A percentile compares a stretch with the other conserved stretches of the same genome.
phyloP scores from a whole-genome alignment of 2,113 vertebrate species.

The Rhynchopsitta pachyrhyncha region DNA sequence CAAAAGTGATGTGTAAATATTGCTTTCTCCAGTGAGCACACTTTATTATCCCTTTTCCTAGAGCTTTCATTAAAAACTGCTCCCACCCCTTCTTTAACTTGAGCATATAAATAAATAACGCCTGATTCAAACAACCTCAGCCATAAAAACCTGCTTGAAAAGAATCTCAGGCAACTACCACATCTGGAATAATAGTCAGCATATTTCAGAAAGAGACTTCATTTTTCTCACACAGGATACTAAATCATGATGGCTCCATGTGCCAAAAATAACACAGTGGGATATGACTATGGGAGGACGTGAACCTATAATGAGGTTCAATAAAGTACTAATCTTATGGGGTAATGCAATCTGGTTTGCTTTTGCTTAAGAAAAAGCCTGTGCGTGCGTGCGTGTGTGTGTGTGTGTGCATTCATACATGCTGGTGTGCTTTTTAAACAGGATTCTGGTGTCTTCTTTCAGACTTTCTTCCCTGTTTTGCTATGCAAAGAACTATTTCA shows the following conservation, averaged over 20 bases:
- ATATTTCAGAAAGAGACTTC: slow-evolving; percentile 60
- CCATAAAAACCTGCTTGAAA: slow-evolving; percentile 65
- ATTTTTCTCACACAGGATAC: slow-evolving; percentile 61
- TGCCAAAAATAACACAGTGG: slow-evolving; percentile 66
- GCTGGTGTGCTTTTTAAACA: background rate
- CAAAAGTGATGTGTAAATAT: slow-evolving; percentile 57
- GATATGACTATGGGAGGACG: slow-evolving; percentile 59
- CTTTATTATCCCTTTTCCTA: slow-evolving; percentile 63
- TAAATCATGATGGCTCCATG: slow-evolving; percentile 47
- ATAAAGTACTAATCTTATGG: slow-evolving; percentile 60
- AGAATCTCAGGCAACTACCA: slow-evolving; percentile 64
- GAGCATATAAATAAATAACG: slow-evolving; percentile 67
- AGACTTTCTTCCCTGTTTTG: background rate
- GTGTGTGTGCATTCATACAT: background rate
- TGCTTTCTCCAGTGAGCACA: slow-evolving; percentile 38
- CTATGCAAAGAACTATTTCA: slow-evolving; percentile 41
- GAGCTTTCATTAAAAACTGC: slow-evolving; percentile 63
- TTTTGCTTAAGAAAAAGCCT: slow-evolving; percentile 42
- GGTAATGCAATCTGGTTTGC: slow-evolving; percentile 56
- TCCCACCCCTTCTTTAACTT: slow-evolving; percentile 12
- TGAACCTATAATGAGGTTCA: slow-evolving; percentile 59
- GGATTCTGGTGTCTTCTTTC: slow-evolving; percentile 24
- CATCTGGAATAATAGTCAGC: slow-evolving; percentile 71
- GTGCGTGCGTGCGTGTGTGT: background rate
- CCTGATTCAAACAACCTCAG: slow-evolving; percentile 43